Base-by-base conservation (phyloP, 2,797 vertebrate genomes). In the Artibeus lituratus region DNA sequence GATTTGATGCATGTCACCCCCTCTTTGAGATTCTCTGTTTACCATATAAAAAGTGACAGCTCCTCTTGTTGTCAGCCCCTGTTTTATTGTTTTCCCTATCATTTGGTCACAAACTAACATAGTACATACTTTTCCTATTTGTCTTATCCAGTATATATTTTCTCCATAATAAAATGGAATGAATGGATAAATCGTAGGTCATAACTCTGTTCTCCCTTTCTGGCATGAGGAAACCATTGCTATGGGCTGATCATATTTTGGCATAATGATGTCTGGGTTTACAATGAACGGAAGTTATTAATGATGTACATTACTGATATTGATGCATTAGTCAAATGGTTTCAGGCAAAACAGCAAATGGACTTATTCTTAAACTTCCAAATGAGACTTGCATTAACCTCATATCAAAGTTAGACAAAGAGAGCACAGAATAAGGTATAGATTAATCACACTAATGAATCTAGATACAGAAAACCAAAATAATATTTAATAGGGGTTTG, bases 1-100 rank as follows among this genome's bases (percentile, higher is more conserved):
- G 2, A 10, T 5, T 42, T 16, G 7, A 5, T 14, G 15, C 10
- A 12, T 5, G 4, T 19, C 4, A 6, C 10, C 32, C 14, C 18
- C 19, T 76, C 35, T 32, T 32, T 16, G 57, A 59, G 22, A 15
- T 11, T 4, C 10, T 47, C 55, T 37, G 29, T 2, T 5, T 5
- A 16, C 12, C 29, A 1, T 10, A 53, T 47, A 12, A 47, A 37
- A 57, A 62, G 12, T 15, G 67, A 21, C 35, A 74, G 29, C 18
- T 5, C 1, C 14, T 65, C 32, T 44, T 51, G 14, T n/a, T 53
- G 62, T n/a, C 42, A 62, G 44, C 6, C 59, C 6, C 37, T 47
- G 1, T 1, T 32, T 57, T 9, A 18, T 26, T 10, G 3, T 39
- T 77, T 44, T 26, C 32, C 11, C n/a, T 44, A 5, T 29, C 32